phyloP scores from a whole-genome alignment of 2,888 invertebrate species.

The Chromoteleia sp. region DNA sequence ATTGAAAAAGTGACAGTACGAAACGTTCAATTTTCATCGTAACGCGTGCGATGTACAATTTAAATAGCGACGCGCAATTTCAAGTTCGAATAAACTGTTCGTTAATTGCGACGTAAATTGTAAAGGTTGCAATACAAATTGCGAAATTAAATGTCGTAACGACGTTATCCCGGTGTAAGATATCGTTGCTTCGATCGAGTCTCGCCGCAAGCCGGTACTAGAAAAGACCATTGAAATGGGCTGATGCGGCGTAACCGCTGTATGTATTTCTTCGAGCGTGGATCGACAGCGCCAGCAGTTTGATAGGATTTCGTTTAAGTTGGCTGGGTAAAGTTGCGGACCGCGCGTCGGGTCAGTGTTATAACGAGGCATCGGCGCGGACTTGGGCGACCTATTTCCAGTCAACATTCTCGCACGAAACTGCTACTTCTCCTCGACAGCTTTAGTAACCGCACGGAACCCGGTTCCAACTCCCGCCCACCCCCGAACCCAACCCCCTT shows the following conservation, averaged over 20 bases:
- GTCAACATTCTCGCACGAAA: slow-evolving; percentile 69
- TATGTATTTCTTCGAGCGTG: slow-evolving; percentile 50
- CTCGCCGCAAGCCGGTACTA: background rate
- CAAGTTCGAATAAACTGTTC: background rate
- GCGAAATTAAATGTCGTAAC: background rate
- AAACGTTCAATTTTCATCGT: too few relatives aligned
- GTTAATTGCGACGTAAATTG: background rate
- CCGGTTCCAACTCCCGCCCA: slow-evolving; percentile 11
- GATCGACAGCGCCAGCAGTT: slow-evolving; percentile 34
- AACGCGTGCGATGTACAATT: too few relatives aligned
- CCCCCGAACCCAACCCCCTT: too few relatives aligned
- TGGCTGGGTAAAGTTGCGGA: slow-evolving; percentile 9
- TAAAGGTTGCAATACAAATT: background rate
- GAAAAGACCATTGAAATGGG: slow-evolving; percentile 28
- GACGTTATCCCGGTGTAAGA: background rate
- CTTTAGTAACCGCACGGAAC: slow-evolving; percentile 54
- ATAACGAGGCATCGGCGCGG: slow-evolving; percentile 43
- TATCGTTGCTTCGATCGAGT: background rate
- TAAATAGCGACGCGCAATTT: too few relatives aligned
- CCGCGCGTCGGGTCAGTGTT: slow-evolving; percentile 36
- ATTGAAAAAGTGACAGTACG: too few relatives aligned
- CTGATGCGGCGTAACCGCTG: slow-evolving; percentile 38
- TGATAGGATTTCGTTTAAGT: slow-evolving; percentile 48
- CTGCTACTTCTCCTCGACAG: slow-evolving; percentile 74
- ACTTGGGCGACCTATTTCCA: slow-evolving; percentile 55